A percentile compares a stretch with the other conserved stretches of the same genome.
phyloP scores from a whole-genome alignment of 2,113 vertebrate species.

The Irena cyanogastra region DNA sequence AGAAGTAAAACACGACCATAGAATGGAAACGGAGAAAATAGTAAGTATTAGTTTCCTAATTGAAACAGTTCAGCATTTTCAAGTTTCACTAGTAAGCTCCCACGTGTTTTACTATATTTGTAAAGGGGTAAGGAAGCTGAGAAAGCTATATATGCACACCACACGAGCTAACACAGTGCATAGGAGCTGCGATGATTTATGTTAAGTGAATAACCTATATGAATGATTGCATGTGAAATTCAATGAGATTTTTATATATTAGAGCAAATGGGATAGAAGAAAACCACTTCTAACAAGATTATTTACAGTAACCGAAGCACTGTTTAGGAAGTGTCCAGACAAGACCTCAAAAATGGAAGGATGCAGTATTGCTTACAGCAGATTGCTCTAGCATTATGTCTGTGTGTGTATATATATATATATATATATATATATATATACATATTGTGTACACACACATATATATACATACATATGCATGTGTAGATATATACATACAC shows the following conservation, averaged over 20 bases:
- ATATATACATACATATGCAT: background rate
- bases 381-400: background rate
- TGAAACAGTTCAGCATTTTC: background rate
- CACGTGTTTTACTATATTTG: background rate
- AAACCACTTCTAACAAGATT: background rate
- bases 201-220: background rate
- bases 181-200: background rate
- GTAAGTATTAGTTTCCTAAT: background rate
- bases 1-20: background rate
- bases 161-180: background rate
- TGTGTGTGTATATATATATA: background rate
- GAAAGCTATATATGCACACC: background rate
- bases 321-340: background rate
- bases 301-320: background rate
- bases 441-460: background rate
- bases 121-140: background rate
- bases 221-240: background rate
- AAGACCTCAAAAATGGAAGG: background rate
- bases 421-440: fast-evolving
- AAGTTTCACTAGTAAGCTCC: background rate
- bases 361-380: background rate
- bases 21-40: background rate
- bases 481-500: fast-evolving
- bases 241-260: background rate
- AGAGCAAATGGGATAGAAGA: background rate